phyloP scores from a whole-genome alignment of 2,797 vertebrate genomes.

The Hemitrygon akajei region DNA sequence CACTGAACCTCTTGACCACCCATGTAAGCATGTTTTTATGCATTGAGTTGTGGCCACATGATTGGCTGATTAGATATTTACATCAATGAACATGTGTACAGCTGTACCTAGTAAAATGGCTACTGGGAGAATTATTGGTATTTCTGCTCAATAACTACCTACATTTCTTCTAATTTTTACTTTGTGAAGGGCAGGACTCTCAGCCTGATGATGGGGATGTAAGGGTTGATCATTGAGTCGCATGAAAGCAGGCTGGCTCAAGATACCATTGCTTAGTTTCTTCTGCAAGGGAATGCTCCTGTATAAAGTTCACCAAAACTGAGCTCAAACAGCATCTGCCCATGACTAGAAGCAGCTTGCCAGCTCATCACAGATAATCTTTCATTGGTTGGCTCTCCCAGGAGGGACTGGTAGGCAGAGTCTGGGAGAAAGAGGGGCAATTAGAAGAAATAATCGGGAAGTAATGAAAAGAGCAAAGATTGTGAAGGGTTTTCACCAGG shows the following conservation, averaged over 20 bases:
- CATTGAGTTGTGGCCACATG: no score
- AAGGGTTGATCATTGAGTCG: neutral
- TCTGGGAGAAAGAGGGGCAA: neutral
- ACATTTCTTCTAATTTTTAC: neutral
- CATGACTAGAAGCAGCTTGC: neutral
- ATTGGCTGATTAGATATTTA: no score
- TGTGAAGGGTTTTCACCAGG: neutral
- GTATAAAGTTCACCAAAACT: neutral
- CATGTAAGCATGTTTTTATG: no score
- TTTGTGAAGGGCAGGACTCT: neutral
- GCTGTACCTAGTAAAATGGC: no score
- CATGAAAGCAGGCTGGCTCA: neutral
- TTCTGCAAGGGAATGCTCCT: neutral
- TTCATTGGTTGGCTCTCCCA: neutral
- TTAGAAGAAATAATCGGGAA: no score
- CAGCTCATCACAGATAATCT: neutral
- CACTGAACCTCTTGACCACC: no score
- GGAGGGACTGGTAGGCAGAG: no score
- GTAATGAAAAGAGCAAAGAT: neutral
- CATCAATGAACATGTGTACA: no score
- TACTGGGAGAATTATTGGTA: neutral
- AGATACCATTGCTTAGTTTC: neutral
- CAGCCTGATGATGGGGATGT: neutral
- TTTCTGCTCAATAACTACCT: neutral
- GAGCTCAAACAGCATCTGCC: neutral